Evolutionary conservation across 2,113 vertebrate genomes (phyloP).

Genomic region (Lagopus leucura): DNA sequence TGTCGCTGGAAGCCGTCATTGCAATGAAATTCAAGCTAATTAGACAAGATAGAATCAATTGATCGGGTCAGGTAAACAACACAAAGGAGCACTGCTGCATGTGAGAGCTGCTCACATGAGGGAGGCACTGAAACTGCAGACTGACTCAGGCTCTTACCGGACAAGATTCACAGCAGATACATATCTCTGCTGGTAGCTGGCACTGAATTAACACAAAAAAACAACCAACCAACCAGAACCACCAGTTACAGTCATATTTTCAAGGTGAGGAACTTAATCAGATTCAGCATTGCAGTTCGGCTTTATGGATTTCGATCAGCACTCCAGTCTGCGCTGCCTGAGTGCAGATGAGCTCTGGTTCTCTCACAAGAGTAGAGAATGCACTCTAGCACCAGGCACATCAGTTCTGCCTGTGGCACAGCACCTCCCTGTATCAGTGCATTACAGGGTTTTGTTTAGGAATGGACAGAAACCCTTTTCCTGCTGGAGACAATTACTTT

Average conservation of each 20-base stretch:
- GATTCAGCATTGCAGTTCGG: neutral
- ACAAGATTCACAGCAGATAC: neutral
- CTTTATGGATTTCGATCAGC: neutral
- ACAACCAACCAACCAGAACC: neutral
- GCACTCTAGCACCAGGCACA: fast-evolving
- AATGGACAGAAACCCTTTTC: neutral
- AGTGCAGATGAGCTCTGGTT: neutral
- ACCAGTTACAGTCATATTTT: neutral
- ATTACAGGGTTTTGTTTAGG: fast-evolving
- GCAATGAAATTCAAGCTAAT: conserved; percentile 26
- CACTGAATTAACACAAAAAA: neutral
- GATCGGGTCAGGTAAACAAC: conserved; percentile 70
- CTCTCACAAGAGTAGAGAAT: neutral
- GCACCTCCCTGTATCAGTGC: neutral
- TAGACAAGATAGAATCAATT: neutral
- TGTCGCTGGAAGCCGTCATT: neutral
- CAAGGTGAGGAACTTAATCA: neutral
- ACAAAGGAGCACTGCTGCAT: conserved; percentile 52
- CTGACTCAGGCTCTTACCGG: neutral
- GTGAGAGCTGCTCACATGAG: conserved; percentile 74
- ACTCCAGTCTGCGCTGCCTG: neutral
- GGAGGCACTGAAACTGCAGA: neutral
- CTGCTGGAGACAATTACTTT: neutral
- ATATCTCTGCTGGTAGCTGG: neutral
- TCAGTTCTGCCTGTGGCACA: neutral